A percentile compares a stretch with the other conserved stretches of the same genome.
These are phyloP conservation scores for Forbesichthys agassizii DNA, from an alignment of 2,113 vertebrate genomes.

Conservation along the genomic window DNA sequence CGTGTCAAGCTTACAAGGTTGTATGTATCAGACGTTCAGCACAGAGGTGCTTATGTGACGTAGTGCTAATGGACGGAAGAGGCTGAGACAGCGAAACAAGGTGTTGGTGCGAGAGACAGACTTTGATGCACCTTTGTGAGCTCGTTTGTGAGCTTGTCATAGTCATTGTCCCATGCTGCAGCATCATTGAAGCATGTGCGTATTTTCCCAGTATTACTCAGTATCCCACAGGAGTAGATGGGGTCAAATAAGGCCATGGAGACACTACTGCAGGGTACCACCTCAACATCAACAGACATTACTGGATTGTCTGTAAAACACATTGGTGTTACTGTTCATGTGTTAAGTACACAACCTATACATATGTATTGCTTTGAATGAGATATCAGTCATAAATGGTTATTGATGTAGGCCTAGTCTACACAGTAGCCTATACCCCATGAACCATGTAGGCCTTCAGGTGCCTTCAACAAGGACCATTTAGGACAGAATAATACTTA, in stretches of 20 bases:
- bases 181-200: constrained; percentile 70
- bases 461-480: too few relatives aligned
- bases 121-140: constrained; percentile 64
- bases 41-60: too few relatives aligned
- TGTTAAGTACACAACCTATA: too few relatives aligned
- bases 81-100: not conserved
- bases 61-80: too few relatives aligned
- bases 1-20: too few relatives aligned
- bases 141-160: constrained; percentile 74
- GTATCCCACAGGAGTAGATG: constrained; percentile 65
- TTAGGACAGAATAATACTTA: too few relatives aligned
- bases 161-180: constrained; percentile 45
- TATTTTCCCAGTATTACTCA: constrained; percentile 68
- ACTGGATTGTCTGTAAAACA: constrained; percentile 58
- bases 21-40: too few relatives aligned
- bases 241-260: constrained; percentile 78
- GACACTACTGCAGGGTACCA: constrained; percentile 69
- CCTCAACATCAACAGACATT: constrained; percentile 66
- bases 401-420: too few relatives aligned
- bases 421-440: too few relatives aligned
- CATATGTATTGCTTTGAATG: too few relatives aligned
- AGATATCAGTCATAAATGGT: too few relatives aligned
- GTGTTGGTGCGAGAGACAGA: not conserved
- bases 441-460: too few relatives aligned
- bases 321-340: not conserved